Evolutionary conservation across 2,113 vertebrate species (phyloP), one percentile per base, ranked within the genome.

Genomic region (Orientallactaga bullata): DNA sequence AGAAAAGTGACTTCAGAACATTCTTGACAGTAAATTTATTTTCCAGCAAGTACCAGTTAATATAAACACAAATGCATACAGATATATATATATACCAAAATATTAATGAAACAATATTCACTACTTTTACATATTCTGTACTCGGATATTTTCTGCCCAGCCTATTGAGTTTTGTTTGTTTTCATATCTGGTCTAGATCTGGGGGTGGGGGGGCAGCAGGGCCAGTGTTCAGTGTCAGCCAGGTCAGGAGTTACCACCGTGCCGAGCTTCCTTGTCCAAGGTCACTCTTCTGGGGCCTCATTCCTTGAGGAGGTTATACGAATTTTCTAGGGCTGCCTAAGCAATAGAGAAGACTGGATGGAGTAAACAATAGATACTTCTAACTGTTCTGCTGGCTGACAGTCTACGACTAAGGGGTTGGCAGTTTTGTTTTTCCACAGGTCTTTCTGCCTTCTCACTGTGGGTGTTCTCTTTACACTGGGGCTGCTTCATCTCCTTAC

Each of bases 1-100:
- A 20, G 9, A 24, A 10, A 90, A 94, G 9, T 88, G 37, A 95
- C 47, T 68, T 61, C 39, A 77, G 42, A 78, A 80, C 23, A 79
- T 85, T 90, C 92, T 90, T 88, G 26, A 90, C 32, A 84, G 23
- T 76, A 76, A 94, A 83, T 30, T 91, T 18, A 89, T 94, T 85
- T 88, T 79, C 35, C 65, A 82, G 84, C 80, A 85, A 42, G 23
- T 85, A 37, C 26, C 21, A 77, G 58, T 81, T 10, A 47, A 76
- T 9, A 86, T 3, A 61, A 3, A 60, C 23, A 28, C 10, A 11
- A 28, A 55, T 28, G n/a, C 30, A 58, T 9, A 55, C 47, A 47
- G 13, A 51, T 47, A 47, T 8, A 5, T 47, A 47, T 47, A 8
- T 30, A n/a, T 10, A 51, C 42, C 47, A 35, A 39, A 21, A 81